phyloP scores from a whole-genome alignment of 2,113 vertebrate genomes.

The Danio rerio region GRCz12tu NC_133198.1:25618501-25619000 shows the following conservation, averaged over 20 bases:
- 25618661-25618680: neutral
- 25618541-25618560: neutral
- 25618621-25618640: neutral
- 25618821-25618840: no score
- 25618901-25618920: no score
- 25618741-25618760: neutral
- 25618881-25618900: no score
- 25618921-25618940: no score
- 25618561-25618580: neutral
- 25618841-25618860: no score
- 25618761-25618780: neutral
- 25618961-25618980: no score
- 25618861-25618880: no score
- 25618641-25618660: neutral
- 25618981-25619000: no score
- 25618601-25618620: neutral
- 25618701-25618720: neutral
- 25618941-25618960: no score
- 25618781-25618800: neutral
- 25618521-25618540: neutral
- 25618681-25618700: neutral
- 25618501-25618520: no score
- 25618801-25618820: no score
- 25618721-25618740: neutral
- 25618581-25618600: neutral